Base-by-base conservation (phyloP, 2,113 vertebrate genomes). In the Tenebrosternarchus preto region DNA sequence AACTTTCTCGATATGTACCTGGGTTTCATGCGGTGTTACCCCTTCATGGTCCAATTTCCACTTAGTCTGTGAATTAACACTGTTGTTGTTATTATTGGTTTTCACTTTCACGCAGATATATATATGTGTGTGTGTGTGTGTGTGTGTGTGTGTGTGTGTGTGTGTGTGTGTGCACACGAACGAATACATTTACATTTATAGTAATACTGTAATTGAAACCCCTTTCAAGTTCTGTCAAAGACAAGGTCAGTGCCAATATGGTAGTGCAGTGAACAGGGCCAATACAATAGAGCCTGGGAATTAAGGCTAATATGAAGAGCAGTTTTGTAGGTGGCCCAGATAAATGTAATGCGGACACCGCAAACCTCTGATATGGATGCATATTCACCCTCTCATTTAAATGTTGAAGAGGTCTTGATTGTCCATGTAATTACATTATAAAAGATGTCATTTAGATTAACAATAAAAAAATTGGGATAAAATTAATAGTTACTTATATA, bases 101-200 rank as follows among this genome's bases (percentile, higher is more conserved):
- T n/a, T n/a, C n/a, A n/a, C n/a, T n/a, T n/a, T n/a, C n/a, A n/a
- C n/a, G n/a, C n/a, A n/a, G n/a, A n/a, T n/a, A n/a, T n/a, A n/a
- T n/a, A n/a, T 78, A 31, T 83, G 17, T 74, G 15, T 81, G 56
- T 73, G 72, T 60, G 53, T 75, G 57, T 25, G 70, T 31, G 36
- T 77, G 22, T 79, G 27, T 69, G 57, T 50, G 64, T 59, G 74
- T 55, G 33, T 50, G 53, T 24, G 72, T 75, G 84, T 83, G 85
- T 81, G 84, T 91, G 55, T 25, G 83, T 80, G 80, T 77, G 82
- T 90, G 55, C 12, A 17, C 16, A 15, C 8, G 64, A 67, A 29
- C 69, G 63, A 57, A 57, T 80, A 43, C 39, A 67, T 68, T 50
- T 59, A 16, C 61, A 72, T 74, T 69, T n/a, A 46, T 50, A 25